These are phyloP conservation scores for Orgyia antiqua DNA, from an alignment of 2,888 invertebrate species.

Conservation along the genomic window DNA sequence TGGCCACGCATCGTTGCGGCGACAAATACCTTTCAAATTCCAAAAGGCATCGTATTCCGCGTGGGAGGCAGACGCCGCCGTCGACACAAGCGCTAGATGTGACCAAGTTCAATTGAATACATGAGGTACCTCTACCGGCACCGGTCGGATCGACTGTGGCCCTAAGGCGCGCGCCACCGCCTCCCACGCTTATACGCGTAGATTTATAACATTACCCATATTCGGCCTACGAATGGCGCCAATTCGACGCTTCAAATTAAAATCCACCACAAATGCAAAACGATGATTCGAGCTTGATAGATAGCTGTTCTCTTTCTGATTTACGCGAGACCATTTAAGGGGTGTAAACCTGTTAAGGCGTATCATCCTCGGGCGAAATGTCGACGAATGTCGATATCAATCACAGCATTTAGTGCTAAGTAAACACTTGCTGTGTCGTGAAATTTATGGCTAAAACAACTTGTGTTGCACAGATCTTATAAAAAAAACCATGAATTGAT, in stretches of 20 bases:
- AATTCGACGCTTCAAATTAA: constrained; percentile 74
- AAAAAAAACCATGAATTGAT: too few relatives aligned
- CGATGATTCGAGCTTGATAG: constrained; percentile 60
- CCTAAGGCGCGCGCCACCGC: constrained; percentile 47
- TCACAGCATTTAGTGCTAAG: constrained; percentile 26
- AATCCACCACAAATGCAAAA: constrained; percentile 65
- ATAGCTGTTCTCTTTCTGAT: constrained; percentile 60
- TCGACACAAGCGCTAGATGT: constrained; percentile 50
- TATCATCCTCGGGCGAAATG: constrained; percentile 28
- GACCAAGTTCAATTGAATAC: constrained; percentile 60
- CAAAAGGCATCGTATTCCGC: constrained; percentile 48
- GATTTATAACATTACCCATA: constrained; percentile 77
- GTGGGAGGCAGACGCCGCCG: constrained; percentile 60
- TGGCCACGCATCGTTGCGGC: constrained; percentile 48
- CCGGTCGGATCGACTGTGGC: constrained; percentile 33
- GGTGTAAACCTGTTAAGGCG: constrained; percentile 38
- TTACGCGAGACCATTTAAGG: constrained; percentile 52
- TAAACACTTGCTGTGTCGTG: constrained; percentile 7
- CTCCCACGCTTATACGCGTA: constrained; percentile 49
- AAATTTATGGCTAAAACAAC: not conserved
- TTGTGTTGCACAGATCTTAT: too few relatives aligned
- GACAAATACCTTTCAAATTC: constrained; percentile 76
- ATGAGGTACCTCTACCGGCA: constrained; percentile 34
- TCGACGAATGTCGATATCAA: constrained; percentile 24
- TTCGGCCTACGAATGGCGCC: constrained; percentile 72